These are phyloP conservation scores for Steinernema carpocapsae DNA, from an alignment of 2,888 invertebrate species.

Conservation along the genomic window DNA sequence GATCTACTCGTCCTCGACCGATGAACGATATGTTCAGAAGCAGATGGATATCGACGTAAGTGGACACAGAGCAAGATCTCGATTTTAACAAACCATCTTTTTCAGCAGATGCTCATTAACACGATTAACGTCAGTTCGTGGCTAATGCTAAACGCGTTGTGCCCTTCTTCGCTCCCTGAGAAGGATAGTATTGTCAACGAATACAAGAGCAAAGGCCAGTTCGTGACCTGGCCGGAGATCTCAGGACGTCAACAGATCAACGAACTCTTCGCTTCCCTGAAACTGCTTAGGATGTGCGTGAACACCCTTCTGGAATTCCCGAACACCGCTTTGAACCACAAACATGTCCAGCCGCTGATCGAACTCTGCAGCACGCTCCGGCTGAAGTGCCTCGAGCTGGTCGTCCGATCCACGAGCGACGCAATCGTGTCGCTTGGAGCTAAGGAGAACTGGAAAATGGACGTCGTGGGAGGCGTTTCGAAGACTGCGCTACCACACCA, in stretches of 20 bases:
- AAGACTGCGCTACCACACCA: constrained; percentile 67
- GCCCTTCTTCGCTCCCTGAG: constrained; percentile 59
- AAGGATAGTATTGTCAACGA: constrained; percentile 44
- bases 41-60: constrained; percentile 66
- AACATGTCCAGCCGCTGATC: constrained; percentile 62
- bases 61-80: neutral
- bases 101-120: constrained; percentile 67
- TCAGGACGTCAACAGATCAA: constrained; percentile 47
- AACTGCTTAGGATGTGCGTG: constrained; percentile 56
- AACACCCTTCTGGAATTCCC: constrained; percentile 59
- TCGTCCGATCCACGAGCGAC: constrained; percentile 55
- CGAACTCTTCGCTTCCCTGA: constrained; percentile 56
- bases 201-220: constrained; percentile 53
- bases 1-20: constrained; percentile 84
- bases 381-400: constrained; percentile 58
- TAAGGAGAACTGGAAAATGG: constrained; percentile 67
- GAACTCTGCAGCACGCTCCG: constrained; percentile 66
- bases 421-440: constrained; percentile 53
- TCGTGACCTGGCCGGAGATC: constrained; percentile 62
- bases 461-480: constrained; percentile 53
- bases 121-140: constrained; percentile 67
- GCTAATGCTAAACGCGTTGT: constrained; percentile 67
- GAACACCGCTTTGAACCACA: constrained; percentile 44
- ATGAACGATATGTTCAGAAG: constrained; percentile 74
- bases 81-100: constrained; percentile 13